Evolutionary conservation across 2,113 vertebrate species (phyloP), one percentile per base, ranked within the genome.

Genomic region (Balaeniceps rex): DNA sequence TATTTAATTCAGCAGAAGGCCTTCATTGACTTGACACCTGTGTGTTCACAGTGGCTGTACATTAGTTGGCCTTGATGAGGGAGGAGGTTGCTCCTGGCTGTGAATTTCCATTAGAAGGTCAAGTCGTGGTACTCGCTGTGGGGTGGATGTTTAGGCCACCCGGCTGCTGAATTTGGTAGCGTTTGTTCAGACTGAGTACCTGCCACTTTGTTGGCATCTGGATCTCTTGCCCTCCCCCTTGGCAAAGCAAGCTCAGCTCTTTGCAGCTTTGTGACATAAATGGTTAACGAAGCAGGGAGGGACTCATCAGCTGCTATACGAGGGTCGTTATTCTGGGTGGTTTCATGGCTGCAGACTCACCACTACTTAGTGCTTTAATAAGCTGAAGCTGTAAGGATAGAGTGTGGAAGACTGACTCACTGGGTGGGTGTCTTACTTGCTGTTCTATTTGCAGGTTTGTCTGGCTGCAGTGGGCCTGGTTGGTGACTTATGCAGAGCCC

Each of bases 391-490:
- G 4, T 21, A 23, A 34, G 22, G 38, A 8, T 23, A 10, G 87
- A 47, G 42, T 8, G 9, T 9, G 57, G 52, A 70, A 31, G 63
- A 18, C 79, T 93, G 93, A 82, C 64, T 95, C 86, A 88, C 18
- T 12, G 51, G 75, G 71, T 89, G 93, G 80, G 66, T 81, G 92
- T 95, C 75, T 83, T 17, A 26, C 63, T 63, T 23, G 57, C 76
- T 96, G 57, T 70, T 61, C 79, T 89, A 40, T 77, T 92, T n/a
- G n/a, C 97, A 99, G 99, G 99, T 99, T 74, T 99, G 99, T 97
- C 98, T 99, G 97, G 99, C 99, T 2, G 98, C 99, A 0, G 99
- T 99, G 96, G 99, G 99, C 42, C 98, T 99, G 96, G 99, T 99
- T 84, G 99, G 99, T 46, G 99, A 99, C 95, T 97, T 99, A 29